Conservation (phyloP, 2,113 vertebrate genomes). For the Miniopterus natalensis region DNA sequence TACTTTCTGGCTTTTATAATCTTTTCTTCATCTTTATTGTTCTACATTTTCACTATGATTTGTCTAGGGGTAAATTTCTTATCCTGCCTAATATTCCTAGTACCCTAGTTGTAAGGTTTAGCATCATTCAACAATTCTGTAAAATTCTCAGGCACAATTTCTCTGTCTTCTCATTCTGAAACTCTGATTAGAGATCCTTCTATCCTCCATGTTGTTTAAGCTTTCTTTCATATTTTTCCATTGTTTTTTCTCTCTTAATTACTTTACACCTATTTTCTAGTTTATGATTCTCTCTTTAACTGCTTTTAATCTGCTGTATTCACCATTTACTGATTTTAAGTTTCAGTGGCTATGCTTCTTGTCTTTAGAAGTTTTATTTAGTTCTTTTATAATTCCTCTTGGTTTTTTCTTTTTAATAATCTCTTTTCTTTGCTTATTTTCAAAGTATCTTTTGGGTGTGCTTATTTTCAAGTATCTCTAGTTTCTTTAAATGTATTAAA, state of each 20-base stretch:
- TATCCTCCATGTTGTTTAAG: background rate
- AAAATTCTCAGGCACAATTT: background rate
- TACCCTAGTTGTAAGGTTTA: background rate
- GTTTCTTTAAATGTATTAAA: background rate
- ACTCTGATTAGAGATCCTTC: background rate
- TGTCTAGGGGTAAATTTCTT: background rate
- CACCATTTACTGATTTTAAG: background rate
- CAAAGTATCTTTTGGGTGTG: background rate
- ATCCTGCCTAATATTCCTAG: background rate
- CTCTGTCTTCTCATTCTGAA: background rate
- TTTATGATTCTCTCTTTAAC: background rate
- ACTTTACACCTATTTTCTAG: background rate
- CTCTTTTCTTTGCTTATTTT: background rate
- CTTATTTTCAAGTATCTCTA: background rate
- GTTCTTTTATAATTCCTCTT: background rate
- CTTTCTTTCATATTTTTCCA: background rate
- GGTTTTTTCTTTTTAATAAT: background rate
- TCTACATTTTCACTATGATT: background rate
- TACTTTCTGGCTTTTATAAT: background rate
- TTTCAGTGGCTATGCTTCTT: background rate
- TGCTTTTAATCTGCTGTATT: background rate
- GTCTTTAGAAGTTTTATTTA: background rate
- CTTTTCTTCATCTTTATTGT: background rate
- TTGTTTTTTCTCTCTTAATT: slow-evolving; percentile 3
- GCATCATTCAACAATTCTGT: background rate